Conservation (phyloP, 2,888 invertebrate species). For the Sepiola atlantica region DNA sequence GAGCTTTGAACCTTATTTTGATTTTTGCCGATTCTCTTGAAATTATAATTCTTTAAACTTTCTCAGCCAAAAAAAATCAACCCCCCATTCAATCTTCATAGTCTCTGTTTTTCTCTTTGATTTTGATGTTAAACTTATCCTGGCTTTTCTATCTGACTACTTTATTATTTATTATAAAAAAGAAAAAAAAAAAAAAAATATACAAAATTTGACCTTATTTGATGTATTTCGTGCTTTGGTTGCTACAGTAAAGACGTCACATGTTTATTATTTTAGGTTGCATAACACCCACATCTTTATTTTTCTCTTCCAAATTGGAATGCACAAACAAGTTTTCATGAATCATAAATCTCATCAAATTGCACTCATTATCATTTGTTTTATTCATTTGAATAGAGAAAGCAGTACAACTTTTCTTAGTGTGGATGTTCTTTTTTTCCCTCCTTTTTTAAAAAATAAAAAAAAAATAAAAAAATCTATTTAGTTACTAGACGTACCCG, state of each 20-base stretch:
- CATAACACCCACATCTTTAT: not conserved
- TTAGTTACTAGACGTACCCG: no score
- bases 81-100: not conserved
- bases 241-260: not conserved
- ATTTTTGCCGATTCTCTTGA: no score
- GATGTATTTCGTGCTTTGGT: not conserved
- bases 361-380: not conserved
- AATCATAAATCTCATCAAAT: not conserved
- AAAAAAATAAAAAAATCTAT: no score
- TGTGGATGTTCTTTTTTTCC: no score
- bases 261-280: not conserved
- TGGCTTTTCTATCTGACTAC: not conserved
- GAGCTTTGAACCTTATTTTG: no score
- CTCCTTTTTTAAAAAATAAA: no score
- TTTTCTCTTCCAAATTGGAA: not conserved
- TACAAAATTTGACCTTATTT: not conserved
- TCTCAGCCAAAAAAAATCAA: not conserved
- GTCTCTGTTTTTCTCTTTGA: not conserved
- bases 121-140: not conserved
- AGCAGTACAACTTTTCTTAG: no score
- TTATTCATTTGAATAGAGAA: no score
- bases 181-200: not conserved
- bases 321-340: not conserved
- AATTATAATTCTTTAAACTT: not conserved
- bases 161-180: no score